These are phyloP conservation scores for Calycopis cecrops DNA, from an alignment of 1,140 invertebrate genomes.

Conservation along the genomic window DNA sequence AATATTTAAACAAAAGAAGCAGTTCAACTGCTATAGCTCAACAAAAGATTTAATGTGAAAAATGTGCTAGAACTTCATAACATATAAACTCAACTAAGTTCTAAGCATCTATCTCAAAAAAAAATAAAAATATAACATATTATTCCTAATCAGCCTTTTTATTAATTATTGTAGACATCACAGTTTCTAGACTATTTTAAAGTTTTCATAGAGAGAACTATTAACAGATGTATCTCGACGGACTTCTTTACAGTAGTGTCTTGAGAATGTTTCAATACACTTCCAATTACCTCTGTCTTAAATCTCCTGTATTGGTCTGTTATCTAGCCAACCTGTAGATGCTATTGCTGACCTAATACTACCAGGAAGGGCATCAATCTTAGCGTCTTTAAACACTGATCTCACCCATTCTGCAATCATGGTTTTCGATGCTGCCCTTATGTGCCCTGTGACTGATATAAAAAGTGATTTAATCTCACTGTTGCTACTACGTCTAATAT, in stretches of 20 bases:
- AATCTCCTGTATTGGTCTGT: conserved; percentile 15
- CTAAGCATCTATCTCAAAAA: no score
- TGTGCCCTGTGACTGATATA: background rate
- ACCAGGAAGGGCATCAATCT: conserved; percentile 7
- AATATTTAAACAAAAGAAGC: no score
- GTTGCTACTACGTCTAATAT: background rate
- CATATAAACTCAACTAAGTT: no score
- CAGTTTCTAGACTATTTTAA: no score
- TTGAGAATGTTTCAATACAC: conserved; percentile 12
- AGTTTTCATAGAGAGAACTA: no score
- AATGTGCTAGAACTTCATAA: no score
- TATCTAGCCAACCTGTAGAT: conserved; percentile 16
- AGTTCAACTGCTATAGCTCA: no score
- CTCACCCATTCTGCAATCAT: conserved; percentile 14
- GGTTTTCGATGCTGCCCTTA: conserved; percentile 9
- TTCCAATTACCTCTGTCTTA: conserved; percentile 18
- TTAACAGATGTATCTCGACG: no score
- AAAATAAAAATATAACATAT: no score
- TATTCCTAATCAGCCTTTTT: no score
- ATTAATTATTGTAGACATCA: no score
- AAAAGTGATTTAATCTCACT: background rate
- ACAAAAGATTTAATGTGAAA: no score
- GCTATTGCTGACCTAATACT: conserved; percentile 17
- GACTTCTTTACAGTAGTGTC: conserved; percentile 2
- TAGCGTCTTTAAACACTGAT: conserved; percentile 8